Conservation (phyloP, 1,140 invertebrate species). For the Trinorchestia longiramus region DNA sequence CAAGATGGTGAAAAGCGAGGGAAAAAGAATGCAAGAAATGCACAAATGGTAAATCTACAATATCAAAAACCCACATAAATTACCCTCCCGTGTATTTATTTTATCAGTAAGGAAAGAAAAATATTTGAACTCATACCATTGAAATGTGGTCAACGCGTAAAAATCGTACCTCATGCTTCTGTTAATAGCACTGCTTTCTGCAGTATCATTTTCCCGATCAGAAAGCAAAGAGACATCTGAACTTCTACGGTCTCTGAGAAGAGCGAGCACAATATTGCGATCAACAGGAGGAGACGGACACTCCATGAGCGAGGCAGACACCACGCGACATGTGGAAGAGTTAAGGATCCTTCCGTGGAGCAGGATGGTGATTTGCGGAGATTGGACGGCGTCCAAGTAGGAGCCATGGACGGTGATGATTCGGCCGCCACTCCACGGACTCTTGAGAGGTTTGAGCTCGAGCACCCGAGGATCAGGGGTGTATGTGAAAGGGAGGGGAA, state of each 20-base stretch:
- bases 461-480: constrained; percentile 91
- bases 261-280: constrained; percentile 60
- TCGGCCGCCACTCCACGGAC: constrained; percentile 91
- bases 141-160: background rate
- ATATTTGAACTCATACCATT: background rate
- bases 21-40: background rate
- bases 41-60: constrained; percentile 47
- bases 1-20: background rate
- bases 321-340: constrained; percentile 70
- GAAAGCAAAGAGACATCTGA: constrained; percentile 62
- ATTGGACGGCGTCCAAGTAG: constrained; percentile 84
- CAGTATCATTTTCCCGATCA: constrained; percentile 71
- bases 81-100: background rate
- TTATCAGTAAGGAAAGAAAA: background rate
- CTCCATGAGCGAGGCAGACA: constrained; percentile 71
- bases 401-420: constrained; percentile 93
- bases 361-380: constrained; percentile 65
- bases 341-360: constrained; percentile 62
- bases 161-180: constrained; percentile 71
- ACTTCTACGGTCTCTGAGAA: constrained; percentile 61
- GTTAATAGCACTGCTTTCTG: constrained; percentile 72
- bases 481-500: constrained; percentile 84
- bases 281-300: constrained; percentile 72
- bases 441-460: constrained; percentile 89
- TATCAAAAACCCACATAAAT: background rate